Conservation (phyloP, 2,888 invertebrate species). For the Rotaria socialis region DNA sequence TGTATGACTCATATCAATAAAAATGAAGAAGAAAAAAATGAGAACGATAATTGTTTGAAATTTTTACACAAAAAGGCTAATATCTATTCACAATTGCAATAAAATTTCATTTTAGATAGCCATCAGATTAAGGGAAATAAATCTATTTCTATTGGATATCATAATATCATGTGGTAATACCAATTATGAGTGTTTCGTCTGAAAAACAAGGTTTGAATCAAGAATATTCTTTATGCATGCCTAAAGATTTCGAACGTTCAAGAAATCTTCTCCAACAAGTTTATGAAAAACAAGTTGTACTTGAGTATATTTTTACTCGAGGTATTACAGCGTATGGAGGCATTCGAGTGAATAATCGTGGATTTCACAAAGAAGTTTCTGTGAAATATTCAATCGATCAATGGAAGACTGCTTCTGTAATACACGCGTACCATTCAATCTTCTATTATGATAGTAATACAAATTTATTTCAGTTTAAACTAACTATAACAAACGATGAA, state of each 20-base stretch:
- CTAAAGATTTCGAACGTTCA: background rate
- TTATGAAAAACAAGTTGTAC: background rate
- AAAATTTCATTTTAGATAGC: too few species aligned
- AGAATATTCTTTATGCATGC: background rate
- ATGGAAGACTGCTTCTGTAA: background rate
- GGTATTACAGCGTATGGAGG: background rate
- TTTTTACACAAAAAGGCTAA: too few species aligned
- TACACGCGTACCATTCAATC: background rate
- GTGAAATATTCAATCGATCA: background rate
- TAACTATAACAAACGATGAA: background rate
- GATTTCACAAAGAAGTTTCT: background rate
- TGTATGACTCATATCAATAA: too few species aligned
- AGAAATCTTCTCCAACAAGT: background rate
- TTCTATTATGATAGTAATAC: background rate
- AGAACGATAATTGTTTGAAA: too few species aligned
- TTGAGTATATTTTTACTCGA: background rate
- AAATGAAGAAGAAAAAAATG: too few species aligned
- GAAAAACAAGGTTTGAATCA: background rate
- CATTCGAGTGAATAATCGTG: background rate
- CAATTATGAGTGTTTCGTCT: background rate
- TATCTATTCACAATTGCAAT: too few species aligned
- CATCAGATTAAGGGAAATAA: too few species aligned
- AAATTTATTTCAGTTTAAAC: constrained; percentile 9
- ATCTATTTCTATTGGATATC: too few species aligned
- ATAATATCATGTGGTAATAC: too few species aligned